phyloP scores from a whole-genome alignment of 2,888 invertebrate genomes.

The Stenodema calcarata region DNA sequence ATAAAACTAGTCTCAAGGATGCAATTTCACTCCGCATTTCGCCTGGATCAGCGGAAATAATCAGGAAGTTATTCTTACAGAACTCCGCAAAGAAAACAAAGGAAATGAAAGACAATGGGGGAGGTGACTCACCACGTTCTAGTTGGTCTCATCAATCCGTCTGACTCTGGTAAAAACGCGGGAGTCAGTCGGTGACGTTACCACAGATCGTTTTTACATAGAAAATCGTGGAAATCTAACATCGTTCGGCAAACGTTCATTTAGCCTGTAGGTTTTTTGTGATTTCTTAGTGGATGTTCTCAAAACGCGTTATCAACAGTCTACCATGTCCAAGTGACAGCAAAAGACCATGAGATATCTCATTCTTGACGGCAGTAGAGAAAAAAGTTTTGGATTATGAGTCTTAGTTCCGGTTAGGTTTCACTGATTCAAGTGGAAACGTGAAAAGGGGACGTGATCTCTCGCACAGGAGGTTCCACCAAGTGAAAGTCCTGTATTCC shows the following conservation, averaged over 20 bases:
- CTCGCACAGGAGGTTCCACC: conserved; percentile 4
- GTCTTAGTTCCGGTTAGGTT: not conserved
- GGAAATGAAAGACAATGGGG: not conserved
- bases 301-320: no score
- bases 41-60: not conserved
- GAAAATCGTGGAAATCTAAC: no score
- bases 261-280: no score
- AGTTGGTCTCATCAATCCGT: not conserved
- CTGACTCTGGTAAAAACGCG: not conserved
- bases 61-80: not conserved
- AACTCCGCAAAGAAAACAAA: not conserved
- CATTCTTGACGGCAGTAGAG: not conserved
- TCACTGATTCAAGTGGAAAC: conserved; percentile 29
- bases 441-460: conserved; percentile 30
- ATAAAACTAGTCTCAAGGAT: no score
- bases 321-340: not conserved
- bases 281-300: no score
- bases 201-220: no score
- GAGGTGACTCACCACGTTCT: not conserved
- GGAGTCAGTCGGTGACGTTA: no score
- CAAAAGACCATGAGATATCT: not conserved
- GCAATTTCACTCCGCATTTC: no score
- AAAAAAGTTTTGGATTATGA: not conserved
- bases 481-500: conserved; percentile 7
- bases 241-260: no score